Conservation (phyloP, 2,888 invertebrate species). For the Perizoma flavofasciatum region DNA sequence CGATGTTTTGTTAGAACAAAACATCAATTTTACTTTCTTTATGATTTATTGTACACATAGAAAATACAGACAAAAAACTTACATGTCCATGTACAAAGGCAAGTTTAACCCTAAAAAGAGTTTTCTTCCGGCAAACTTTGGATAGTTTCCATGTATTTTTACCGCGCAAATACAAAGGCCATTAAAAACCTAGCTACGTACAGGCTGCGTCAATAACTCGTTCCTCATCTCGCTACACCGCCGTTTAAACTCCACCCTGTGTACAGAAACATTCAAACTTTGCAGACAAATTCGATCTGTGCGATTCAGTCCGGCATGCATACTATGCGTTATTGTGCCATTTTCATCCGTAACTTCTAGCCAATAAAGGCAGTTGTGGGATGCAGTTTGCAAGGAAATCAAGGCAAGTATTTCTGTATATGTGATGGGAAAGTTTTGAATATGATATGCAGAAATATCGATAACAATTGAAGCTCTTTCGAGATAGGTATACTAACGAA, state of each 20-base stretch:
- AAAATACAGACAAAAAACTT: too few relatives aligned
- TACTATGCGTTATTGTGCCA: conserved; percentile 45
- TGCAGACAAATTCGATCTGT: conserved; percentile 81
- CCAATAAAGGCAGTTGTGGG: conserved; percentile 43
- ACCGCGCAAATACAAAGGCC: conserved; percentile 15
- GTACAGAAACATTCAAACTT: conserved; percentile 80
- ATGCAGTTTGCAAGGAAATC: conserved; percentile 32
- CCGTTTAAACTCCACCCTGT: conserved; percentile 61
- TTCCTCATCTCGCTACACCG: conserved; percentile 51
- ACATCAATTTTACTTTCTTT: too few relatives aligned
- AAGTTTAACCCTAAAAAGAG: too few relatives aligned
- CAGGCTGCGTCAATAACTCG: conserved; percentile 51
- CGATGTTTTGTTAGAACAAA: too few relatives aligned
- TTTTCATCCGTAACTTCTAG: conserved; percentile 43
- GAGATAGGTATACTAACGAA: conserved; percentile 8
- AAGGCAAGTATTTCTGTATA: conserved; percentile 36
- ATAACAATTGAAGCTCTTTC: conserved; percentile 33
- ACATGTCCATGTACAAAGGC: too few relatives aligned
- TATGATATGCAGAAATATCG: conserved; percentile 40
- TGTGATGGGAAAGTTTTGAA: conserved; percentile 45
- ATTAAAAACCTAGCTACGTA: conserved; percentile 21
- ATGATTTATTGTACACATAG: too few relatives aligned
- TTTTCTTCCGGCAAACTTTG: too few relatives aligned
- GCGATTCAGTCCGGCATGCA: conserved; percentile 65
- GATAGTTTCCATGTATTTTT: too few relatives aligned